A percentile compares a stretch with the other conserved stretches of the same genome.
These are phyloP conservation scores for Lasiurus cinereus DNA, from an alignment of 2,113 vertebrate species.

Conservation along the genomic window DNA sequence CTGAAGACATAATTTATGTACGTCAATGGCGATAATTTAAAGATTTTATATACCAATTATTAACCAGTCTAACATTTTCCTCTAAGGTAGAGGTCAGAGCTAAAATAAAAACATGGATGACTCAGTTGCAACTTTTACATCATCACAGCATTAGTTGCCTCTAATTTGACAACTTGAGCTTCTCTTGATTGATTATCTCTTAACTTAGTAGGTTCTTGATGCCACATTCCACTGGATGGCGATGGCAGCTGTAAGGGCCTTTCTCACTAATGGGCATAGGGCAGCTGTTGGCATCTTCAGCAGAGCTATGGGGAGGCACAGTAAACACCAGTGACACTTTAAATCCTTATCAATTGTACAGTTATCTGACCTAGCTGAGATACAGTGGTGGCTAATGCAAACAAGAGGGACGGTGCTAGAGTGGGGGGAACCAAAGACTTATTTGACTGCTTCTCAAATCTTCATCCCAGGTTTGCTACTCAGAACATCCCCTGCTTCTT, in stretches of 20 bases:
- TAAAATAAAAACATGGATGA: conserved; percentile 63
- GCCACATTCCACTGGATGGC: not conserved
- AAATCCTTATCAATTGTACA: not conserved
- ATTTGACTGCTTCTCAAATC: not conserved
- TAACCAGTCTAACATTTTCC: conserved; percentile 66
- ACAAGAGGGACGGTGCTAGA: not conserved
- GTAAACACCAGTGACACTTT: not conserved
- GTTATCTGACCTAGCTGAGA: not conserved
- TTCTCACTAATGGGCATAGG: not conserved
- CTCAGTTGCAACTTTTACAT: conserved; percentile 66
- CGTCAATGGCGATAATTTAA: conserved; percentile 74
- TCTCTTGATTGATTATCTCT: conserved; percentile 41
- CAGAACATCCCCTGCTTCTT: not conserved
- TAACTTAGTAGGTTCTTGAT: conserved; percentile 25
- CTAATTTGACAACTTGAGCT: conserved; percentile 52
- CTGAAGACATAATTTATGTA: conserved; percentile 71
- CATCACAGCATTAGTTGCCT: conserved; percentile 48
- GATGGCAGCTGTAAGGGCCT: not conserved
- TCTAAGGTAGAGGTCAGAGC: conserved; percentile 34
- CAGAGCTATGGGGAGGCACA: not conserved
- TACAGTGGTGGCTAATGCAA: not conserved
- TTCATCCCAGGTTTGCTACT: not conserved
- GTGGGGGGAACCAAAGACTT: not conserved
- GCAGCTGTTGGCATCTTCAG: not conserved
- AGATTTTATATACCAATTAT: conserved; percentile 70